Percentiles rank a stretch among this genome's conserved stretches.
Evolutionary conservation across 2,113 vertebrate genomes (phyloP).

Genomic region (Petrocephalus zakoni): DNA sequence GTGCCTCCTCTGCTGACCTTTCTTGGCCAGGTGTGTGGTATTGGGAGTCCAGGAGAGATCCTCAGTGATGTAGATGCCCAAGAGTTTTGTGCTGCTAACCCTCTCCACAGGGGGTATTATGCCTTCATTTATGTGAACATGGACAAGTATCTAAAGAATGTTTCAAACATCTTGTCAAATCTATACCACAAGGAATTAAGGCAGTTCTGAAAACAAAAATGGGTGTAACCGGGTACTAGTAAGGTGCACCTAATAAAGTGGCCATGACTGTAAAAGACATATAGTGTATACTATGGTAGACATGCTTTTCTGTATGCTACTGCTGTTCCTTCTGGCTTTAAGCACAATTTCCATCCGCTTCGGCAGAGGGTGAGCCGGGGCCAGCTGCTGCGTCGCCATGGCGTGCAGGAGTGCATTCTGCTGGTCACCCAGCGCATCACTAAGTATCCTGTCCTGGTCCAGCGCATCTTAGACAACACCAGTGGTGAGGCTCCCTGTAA

Average conservation of each 20-base stretch:
- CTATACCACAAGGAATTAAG: no score
- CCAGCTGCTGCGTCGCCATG: constrained; percentile 75
- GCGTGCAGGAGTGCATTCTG: constrained; percentile 84
- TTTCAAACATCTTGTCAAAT: no score
- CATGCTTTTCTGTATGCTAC: neutral
- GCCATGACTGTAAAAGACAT: neutral
- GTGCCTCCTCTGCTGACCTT: no score
- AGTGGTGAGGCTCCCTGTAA: constrained; percentile 58
- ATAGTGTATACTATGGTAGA: neutral
- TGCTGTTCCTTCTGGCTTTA: neutral
- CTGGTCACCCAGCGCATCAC: constrained; percentile 90
- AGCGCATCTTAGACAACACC: constrained; percentile 80
- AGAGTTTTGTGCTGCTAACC: no score
- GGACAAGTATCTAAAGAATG: no score
- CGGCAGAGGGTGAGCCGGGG: constrained; percentile 70
- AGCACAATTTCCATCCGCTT: neutral
- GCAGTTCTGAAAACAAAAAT: neutral
- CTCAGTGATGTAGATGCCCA: no score
- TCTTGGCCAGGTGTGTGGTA: no score
- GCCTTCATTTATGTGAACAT: no score
- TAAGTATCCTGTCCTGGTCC: constrained; percentile 85
- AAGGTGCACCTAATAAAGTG: neutral
- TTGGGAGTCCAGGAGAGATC: no score
- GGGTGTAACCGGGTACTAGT: neutral
- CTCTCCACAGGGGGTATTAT: no score